Evolutionary conservation across 2,888 invertebrate genomes (phyloP).

Genomic region (Diarsia brunnea): DNA sequence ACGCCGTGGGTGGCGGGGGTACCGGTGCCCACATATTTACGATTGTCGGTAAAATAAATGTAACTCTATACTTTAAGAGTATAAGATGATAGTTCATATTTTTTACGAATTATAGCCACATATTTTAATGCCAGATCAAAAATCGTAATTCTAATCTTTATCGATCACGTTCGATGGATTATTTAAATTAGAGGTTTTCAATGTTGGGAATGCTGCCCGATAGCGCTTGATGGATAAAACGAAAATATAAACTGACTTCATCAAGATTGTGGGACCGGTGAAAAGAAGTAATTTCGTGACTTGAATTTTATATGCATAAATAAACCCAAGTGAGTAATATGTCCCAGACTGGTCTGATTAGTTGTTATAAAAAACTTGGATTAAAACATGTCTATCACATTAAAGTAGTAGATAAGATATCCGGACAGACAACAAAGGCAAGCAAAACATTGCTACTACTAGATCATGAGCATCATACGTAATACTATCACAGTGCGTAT

Average conservation of each 20-base stretch:
- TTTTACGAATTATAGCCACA: conserved; percentile 43
- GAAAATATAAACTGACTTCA: conserved; percentile 5
- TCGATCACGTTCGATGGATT: conserved; percentile 28
- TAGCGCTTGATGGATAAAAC: background rate
- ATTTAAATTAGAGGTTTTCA: conserved; percentile 41
- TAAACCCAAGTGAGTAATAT: background rate
- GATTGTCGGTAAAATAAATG: conserved; percentile 56
- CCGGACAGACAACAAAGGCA: conserved; percentile 13
- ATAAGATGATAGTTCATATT: conserved; percentile 54
- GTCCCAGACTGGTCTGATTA: background rate
- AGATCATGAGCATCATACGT: conserved; percentile 15
- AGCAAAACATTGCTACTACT: conserved; percentile 27
- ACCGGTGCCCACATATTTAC: conserved; percentile 64
- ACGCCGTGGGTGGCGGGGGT: conserved; percentile 80
- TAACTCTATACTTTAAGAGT: conserved; percentile 55
- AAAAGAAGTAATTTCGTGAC: conserved; percentile 5
- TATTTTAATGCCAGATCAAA: conserved; percentile 38
- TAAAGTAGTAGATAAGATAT: conserved; percentile 5
- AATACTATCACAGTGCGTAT: conserved; percentile 60
- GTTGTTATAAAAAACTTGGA: background rate
- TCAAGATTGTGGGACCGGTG: background rate
- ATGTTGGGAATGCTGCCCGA: conserved; percentile 7
- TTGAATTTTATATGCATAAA: background rate
- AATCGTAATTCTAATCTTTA: conserved; percentile 45
- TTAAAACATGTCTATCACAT: background rate